These are phyloP conservation scores for Nemapogon koenigi DNA, from an alignment of 2,888 invertebrate species.

Conservation along the genomic window DNA sequence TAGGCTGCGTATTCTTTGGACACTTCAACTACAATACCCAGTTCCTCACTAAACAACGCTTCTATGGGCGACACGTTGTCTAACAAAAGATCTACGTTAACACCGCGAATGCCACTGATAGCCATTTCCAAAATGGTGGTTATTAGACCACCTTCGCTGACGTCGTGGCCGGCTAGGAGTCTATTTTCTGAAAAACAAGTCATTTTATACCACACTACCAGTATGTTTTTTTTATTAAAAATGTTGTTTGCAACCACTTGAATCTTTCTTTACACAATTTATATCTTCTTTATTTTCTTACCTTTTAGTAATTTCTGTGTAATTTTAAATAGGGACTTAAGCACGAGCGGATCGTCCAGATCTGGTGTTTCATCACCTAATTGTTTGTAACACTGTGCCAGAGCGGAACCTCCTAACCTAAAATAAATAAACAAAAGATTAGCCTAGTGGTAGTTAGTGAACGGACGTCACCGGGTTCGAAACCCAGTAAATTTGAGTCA, in stretches of 20 bases:
- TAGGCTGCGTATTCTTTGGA: constrained; percentile 55
- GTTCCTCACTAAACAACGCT: constrained; percentile 83
- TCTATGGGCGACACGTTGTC: constrained; percentile 63
- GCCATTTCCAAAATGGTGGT: constrained; percentile 94
- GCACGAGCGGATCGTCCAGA: constrained; percentile 70
- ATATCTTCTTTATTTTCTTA: constrained; percentile 24
- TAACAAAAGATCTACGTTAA: constrained; percentile 67
- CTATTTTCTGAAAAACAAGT: constrained; percentile 62
- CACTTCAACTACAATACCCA: constrained; percentile 85
- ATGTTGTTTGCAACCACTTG: neutral
- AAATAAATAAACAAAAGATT: constrained; percentile 11
- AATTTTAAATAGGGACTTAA: constrained; percentile 79
- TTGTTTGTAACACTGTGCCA: constrained; percentile 90
- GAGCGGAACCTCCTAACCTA: constrained; percentile 89
- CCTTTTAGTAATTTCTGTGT: constrained; percentile 86
- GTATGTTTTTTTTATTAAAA: neutral
- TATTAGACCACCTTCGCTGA: constrained; percentile 95
- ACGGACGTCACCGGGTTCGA: no score
- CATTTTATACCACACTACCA: neutral
- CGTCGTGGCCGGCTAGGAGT: constrained; percentile 88
- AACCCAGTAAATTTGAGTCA: no score
- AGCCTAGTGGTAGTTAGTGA: no score
- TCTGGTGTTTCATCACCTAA: constrained; percentile 84
- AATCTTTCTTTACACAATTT: neutral
- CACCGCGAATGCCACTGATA: constrained; percentile 88